Evolutionary conservation across 2,113 vertebrate genomes (phyloP), one percentile per base, ranked within the genome.

Genomic region (Prinia subflava): DNA sequence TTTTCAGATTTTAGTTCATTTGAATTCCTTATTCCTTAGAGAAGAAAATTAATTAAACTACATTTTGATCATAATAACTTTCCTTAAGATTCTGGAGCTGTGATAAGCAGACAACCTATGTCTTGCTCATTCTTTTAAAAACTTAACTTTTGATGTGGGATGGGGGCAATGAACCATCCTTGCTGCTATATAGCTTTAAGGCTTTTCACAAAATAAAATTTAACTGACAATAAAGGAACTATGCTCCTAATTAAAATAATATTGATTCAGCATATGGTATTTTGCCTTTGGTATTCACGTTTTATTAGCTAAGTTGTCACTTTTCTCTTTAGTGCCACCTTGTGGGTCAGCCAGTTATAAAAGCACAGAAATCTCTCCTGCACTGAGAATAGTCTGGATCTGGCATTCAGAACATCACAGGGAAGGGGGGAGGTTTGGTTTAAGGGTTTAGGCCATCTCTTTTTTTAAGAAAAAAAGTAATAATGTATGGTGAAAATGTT

Each of bases 241-340:
- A 35, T 86, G 89, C 71, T 95, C 67, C 86, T 96, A 83, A 94
- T 96, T 97, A 96, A 97, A 90, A 93, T 85, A 95, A 92, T 93
- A 95, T 95, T 96, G 94, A 96, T 97, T 97, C 89, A 91, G 69
- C 92, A 87, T 92, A 95, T 94, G 89, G 95, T 87, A 94, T 94
- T 96, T 92, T 92, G 95, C 83, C 90, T 96, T 95, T 86, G 92
- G 95, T 97, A 93, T 96, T 97, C 81, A 63, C 41, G 96, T 96
- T 96, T 83, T 92, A 94, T 93, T 96, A 96, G 90, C 52, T 73
- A 76, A 94, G 89, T 93, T 95, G 96, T 98, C 97, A 94, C 91
- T 98, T 97, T 98, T 97, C 97, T 98, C 97, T 98, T 96, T 98
- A 97, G 97, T 97, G 97, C 98, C 98, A 98, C 95, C 98, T 98